Conservation (phyloP, 2,113 vertebrate species). For the Jacana jacana region DNA sequence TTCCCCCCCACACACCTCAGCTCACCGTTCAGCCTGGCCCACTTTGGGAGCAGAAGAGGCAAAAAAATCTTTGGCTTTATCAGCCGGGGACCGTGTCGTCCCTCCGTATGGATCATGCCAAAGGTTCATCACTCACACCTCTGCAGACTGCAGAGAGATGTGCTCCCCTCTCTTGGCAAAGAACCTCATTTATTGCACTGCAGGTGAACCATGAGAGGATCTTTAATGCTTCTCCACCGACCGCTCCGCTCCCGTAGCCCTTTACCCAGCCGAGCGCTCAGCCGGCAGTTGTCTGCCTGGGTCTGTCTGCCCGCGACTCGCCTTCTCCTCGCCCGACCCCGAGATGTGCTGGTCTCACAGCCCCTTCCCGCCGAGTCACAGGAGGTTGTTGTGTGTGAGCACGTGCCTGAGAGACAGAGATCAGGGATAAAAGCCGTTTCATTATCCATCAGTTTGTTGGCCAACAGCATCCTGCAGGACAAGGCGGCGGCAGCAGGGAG, state of each 20-base stretch:
- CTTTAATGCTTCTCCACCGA: background rate
- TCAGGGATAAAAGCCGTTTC: background rate
- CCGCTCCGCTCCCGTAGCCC: background rate
- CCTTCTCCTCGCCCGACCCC: background rate
- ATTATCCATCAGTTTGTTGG: background rate
- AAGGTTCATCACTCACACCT: background rate
- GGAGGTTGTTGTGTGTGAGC: background rate
- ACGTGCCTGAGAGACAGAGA: background rate
- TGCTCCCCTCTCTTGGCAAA: background rate
- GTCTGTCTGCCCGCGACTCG: background rate
- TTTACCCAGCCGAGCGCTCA: background rate
- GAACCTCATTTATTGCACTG: background rate
- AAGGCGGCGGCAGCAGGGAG: background rate
- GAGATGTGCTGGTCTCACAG: background rate
- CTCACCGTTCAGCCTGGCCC: background rate
- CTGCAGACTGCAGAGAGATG: background rate
- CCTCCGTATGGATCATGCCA: background rate
- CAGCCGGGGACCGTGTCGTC: background rate
- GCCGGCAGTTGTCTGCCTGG: background rate
- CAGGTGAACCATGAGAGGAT: constrained; percentile 6
- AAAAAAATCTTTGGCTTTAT: background rate
- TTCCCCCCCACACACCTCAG: background rate
- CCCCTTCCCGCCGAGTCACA: background rate
- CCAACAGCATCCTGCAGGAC: background rate
- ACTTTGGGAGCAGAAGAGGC: background rate